Base-by-base conservation (phyloP, 2,888 invertebrate genomes). In the Abrostola triplasia region DNA sequence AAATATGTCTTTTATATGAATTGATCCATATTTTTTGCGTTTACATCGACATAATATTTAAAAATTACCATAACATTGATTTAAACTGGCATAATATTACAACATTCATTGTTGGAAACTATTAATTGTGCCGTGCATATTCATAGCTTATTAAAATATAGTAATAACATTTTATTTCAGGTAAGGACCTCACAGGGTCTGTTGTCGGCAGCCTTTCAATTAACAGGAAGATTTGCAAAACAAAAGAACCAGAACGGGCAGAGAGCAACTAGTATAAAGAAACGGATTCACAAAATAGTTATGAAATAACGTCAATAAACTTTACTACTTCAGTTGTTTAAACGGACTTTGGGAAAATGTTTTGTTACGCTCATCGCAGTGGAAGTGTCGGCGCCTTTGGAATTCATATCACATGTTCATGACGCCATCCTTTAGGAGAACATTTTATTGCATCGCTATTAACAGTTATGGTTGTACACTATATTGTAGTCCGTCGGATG, bases 261-360 rank as follows among this genome's bases (percentile, higher is more conserved):
- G 76, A 76, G 63, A 80, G 84, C 85, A 86, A 89, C 88, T 82
- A 84, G 76, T 75, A 73, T 73, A 77, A 70, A 82, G 64, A 77
- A 79, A 81, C 75, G 71, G 76, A 82, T 80, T 82, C 78, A 84
- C 81, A 82, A 86, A 84, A 83, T 79, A 67, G 77, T 84, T 84
- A 84, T 84, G 82, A 87, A 86, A 78, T 70, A 82, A 77, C 81
- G 64, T 76, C 82, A 89, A 89, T 91, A 90, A 87, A 84, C 61
- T 92, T 92, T 91, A 92, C 90, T 79, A 81, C 80, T 64, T 61
- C 76, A 75, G 84, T 90, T 90, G 89, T 91, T 72, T 70, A 65
- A 58, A 59, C 72, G 68, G 78, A 79, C 81, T 85, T 85, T 86
- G 81, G 83, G 81, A 81, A 82, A 80, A 80, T 79, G 63, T 77